Evolutionary conservation across 2,113 vertebrate genomes (phyloP), one percentile per base, ranked within the genome.

Genomic region (Atlantisia rogersi): DNA sequence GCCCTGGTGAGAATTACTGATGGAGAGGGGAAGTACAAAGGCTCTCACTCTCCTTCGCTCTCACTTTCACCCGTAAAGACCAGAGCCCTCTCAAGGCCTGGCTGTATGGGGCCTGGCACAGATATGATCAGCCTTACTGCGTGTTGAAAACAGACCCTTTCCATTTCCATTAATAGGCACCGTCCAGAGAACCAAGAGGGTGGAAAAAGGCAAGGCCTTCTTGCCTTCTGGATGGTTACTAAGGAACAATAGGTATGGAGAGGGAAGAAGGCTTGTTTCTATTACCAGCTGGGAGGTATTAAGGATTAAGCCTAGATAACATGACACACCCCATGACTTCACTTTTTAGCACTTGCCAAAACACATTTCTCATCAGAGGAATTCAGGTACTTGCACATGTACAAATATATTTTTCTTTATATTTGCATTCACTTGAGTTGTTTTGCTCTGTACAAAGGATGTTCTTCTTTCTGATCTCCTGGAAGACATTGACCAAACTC

Each of bases 71-170:
- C 39, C 16, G 1, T n/a, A 62, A 88, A 59, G 15, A 56, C 26
- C 31, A 58, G 68, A 92, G 40, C 3, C 8, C 12, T n/a, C 31
- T 73, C 71, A 69, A 28, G 32, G 25, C 53, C 76, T 42, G 25
- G 12, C 44, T 62, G 28, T 42, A 16, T 0, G 0, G 5, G 6
- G 5, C 21, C 24, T 46, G 40, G 18, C 12, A 60, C 1, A 5
- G 37, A 12, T 55, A 18, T 31, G 18, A 37, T 73, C 35, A 44
- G 12, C 75, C 65, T 25, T 40, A 44, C 11, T 58, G 55, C 16
- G 24, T 77, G 12, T 40, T 76, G 62, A 60, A 68, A 93, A 68
- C 13, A 81, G 19, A 52, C 3, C 4, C 26, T 64, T 87, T 87
- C 29, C 14, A 8, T 71, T 82, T 94, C 64, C 37, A 24, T 86